Conservation (phyloP, 2,113 vertebrate genomes). For the Laticauda colubrina region DNA sequence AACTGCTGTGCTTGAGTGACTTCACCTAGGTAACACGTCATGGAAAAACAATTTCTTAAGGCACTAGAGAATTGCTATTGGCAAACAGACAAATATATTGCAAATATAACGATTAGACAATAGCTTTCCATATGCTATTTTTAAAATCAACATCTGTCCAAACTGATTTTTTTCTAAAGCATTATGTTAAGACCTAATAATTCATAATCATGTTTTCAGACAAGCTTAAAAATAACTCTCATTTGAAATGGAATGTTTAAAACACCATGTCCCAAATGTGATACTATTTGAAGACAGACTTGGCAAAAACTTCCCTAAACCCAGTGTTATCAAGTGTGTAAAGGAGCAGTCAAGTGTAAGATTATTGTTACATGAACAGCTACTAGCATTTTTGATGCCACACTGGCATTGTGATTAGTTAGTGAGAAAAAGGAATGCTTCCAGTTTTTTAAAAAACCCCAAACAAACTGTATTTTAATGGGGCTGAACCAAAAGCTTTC, state of each 20-base stretch:
- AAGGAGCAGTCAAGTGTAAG: background rate
- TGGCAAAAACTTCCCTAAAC: background rate
- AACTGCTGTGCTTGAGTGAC: background rate
- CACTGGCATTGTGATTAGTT: background rate
- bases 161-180: background rate
- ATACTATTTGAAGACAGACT: background rate
- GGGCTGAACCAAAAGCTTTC: background rate
- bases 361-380: background rate
- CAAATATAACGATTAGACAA: background rate
- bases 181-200: background rate
- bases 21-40: background rate
- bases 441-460: background rate
- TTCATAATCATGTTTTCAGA: background rate
- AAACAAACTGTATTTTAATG: background rate
- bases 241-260: background rate
- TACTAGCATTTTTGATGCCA: background rate
- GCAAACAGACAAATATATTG: background rate
- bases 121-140: background rate
- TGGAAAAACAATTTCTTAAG: background rate
- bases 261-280: background rate
- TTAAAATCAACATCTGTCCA: background rate
- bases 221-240: background rate
- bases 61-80: background rate
- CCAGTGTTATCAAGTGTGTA: background rate
- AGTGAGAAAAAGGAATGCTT: background rate